Evolutionary conservation across 2,797 vertebrate species (phyloP).

Genomic region (Phylloscopus collybita): DNA sequence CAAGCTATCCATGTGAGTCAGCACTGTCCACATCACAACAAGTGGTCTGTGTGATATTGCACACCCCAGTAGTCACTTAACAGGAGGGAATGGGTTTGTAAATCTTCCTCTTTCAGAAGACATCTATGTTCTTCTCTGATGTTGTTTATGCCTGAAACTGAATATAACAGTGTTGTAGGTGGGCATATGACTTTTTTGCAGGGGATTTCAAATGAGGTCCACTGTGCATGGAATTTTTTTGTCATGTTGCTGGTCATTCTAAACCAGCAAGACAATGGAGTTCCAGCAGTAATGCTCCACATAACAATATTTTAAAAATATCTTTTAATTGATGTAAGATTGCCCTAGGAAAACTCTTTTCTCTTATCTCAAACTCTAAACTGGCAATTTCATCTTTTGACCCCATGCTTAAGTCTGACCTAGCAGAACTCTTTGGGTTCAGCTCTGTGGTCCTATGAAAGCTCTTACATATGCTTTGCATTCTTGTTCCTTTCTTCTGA

Average conservation of each 20-base stretch:
- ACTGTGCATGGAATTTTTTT: not conserved
- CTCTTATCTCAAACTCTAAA: not conserved
- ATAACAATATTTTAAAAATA: not conserved
- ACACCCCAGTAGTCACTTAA: not conserved
- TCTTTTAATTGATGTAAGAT: not conserved
- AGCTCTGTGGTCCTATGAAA: not conserved
- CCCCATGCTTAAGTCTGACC: not conserved
- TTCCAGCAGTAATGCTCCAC: not conserved
- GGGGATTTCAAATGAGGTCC: not conserved
- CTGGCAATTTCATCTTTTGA: not conserved
- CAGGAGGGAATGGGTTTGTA: not conserved
- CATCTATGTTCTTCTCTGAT: not conserved
- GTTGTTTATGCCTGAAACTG: not conserved
- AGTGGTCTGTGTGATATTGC: not conserved
- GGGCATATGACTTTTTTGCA: not conserved
- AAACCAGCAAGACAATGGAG: not conserved
- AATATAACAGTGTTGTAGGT: not conserved
- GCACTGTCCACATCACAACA: not conserved
- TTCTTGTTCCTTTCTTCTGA: not conserved
- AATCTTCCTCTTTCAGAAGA: not conserved
- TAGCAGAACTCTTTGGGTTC: not conserved
- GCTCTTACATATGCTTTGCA: not conserved
- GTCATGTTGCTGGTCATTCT: not conserved
- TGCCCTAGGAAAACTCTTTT: not conserved
- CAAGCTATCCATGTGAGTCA: accelerated